Evolutionary conservation across 2,113 vertebrate genomes (phyloP), one percentile per base, ranked within the genome.

Genomic region (Thermophis baileyi): DNA sequence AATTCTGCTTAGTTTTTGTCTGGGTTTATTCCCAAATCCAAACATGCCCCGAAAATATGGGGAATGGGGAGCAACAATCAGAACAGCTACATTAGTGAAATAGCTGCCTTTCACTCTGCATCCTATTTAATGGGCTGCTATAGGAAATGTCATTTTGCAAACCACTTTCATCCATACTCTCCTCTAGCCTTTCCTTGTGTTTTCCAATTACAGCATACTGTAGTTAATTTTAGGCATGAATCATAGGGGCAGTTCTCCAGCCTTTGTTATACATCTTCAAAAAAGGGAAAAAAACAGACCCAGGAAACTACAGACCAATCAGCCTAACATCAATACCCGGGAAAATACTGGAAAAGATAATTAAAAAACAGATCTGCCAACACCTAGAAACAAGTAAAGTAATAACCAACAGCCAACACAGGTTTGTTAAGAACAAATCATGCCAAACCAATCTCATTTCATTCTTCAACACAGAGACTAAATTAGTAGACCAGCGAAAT

Each of bases 201-300:
- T 94, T 97, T 97, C 60, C 94, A 97, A 96, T 97, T 96, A 96
- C 51, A 87, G 89, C 89, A 94, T n/a, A 18, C 63, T 16, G 63
- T 96, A 96, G 96, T 97, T 96, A 96, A 97, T 96, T 97, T 97
- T 97, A 97, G 86, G 97, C 85, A 87, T 96, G 94, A 96, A 94
- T 95, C 88, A 91, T 91, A 89, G 89, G 92, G 96, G 96, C 93
- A 96, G 89, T 96, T 95, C 91, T 89, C 95, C 92, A n/a, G 3
- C 95, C 93, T 94, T 97, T 96, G 85, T 92, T 91, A 93, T 88
- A 93, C 93, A 94, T 96, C 94, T 96, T 96, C n/a, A n/a, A n/a
- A n/a, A n/a, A n/a, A n/a, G n/a, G n/a, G n/a, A n/a, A n/a, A n/a
- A n/a, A n/a, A n/a, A n/a, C n/a, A n/a, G n/a, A n/a, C n/a, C n/a